Evolutionary conservation across 2,797 vertebrate genomes (phyloP), one percentile per base, ranked within the genome.

Genomic region (Fundulus diaphanus): DNA sequence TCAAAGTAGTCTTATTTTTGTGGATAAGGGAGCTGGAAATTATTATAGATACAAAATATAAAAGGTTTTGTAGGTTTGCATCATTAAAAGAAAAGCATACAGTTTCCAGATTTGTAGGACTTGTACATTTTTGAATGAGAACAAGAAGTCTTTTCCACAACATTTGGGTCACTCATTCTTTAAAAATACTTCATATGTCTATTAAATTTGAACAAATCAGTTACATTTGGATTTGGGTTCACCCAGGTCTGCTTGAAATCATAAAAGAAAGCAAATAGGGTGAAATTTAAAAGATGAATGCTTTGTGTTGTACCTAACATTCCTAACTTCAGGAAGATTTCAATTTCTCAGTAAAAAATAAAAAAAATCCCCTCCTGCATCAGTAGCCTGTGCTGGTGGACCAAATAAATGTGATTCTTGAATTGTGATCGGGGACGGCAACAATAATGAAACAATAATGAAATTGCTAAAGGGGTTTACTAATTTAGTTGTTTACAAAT

Each of bases 401-500:
- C 11, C 44, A 59, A 4, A 59, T 33, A 59, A 20, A 59, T 2
- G 3, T 15, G 40, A 37, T 12, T n/a, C 3, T 40, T 65, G 22
- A 65, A 40, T 65, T 65, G 61, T 24, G 35, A 9, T 63, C 12
- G 11, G 20, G 1, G 4, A 63, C 35, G 12, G n/a, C n/a, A n/a
- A n/a, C n/a, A n/a, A n/a, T n/a, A 33, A 15, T 15, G 13, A 52
- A 22, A n/a, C 1, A 31, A 29, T 48, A 48, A 12, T 18, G 63
- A 31, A 79, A 73, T 40, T 73, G 56, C 7, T 74, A 63, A n/a
- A n/a, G n/a, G n/a, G n/a, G n/a, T n/a, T n/a, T n/a, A n/a, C n/a
- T 44, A 76, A 73, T 57, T 52, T 54, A 35, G 35, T 61, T 42
- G 33, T 40, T 22, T 51, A 69, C 80, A 72, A 57, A 63, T 61